Evolutionary conservation across 2,113 vertebrate species (phyloP).

Genomic region (Ancistrus triradiatus): DNA sequence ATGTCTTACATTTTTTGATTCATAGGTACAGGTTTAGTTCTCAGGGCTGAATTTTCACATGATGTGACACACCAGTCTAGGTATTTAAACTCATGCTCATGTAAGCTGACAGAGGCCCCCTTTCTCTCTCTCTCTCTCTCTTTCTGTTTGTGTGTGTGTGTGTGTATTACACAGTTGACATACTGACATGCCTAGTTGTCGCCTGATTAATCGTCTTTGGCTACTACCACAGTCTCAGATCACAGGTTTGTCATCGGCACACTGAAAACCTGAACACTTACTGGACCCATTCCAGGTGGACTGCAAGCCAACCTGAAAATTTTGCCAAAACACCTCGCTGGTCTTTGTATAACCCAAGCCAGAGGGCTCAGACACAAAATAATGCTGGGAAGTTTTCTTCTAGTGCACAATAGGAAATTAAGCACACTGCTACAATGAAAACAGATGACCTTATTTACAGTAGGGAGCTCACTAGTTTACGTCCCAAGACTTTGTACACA

Average conservation of each 20-base stretch:
- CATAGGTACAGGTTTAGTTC: too few species aligned
- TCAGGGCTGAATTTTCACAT: too few species aligned
- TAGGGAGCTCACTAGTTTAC: slow-evolving; percentile 47
- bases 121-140: neutral
- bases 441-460: slow-evolving; percentile 3
- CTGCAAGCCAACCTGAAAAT: slow-evolving; percentile 47
- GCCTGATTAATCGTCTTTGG: slow-evolving; percentile 48
- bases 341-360: slow-evolving; percentile 38
- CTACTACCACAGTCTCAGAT: slow-evolving; percentile 36
- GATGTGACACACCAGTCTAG: too few species aligned
- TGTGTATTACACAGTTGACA: slow-evolving; percentile 31
- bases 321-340: slow-evolving; percentile 42
- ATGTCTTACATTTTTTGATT: too few species aligned
- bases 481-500: slow-evolving; percentile 49
- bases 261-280: slow-evolving; percentile 12
- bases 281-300: slow-evolving; percentile 43
- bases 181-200: slow-evolving; percentile 36
- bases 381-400: slow-evolving; percentile 32
- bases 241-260: slow-evolving; percentile 36
- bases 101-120: too few species aligned
- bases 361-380: slow-evolving; percentile 24
- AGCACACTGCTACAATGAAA: slow-evolving; percentile 13
- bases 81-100: too few species aligned
- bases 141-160: neutral
- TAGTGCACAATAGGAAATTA: slow-evolving; percentile 33